Evolutionary conservation across 2,888 invertebrate genomes (phyloP), one percentile per base, ranked within the genome.

Genomic region (Microplitis manilae): DNA sequence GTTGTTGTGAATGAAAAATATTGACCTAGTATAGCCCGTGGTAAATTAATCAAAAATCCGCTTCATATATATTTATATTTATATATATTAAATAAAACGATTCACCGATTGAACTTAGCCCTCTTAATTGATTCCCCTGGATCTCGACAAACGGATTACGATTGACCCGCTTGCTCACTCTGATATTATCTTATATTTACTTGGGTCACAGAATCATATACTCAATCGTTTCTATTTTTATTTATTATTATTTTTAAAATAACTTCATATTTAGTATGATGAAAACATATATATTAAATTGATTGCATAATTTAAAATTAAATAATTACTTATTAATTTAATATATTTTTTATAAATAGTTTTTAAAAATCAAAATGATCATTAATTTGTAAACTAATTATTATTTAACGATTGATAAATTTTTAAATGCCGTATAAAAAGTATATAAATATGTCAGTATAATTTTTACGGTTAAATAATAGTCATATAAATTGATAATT

Each of bases 111-210:
- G 78, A 84, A 83, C 81, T 84, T 81, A 77, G 82, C 76, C 81
- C 83, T 76, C 72, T 83, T 83, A 84, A 84, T 84, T 83, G 82
- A 83, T 83, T 82, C 75, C 40, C 61, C 17, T 77, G 78, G 73
- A 76, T 77, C 73, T 77, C 79, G 65, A 71, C 75, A 79, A 79
- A 78, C 78, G 20, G 77, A 81, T 77, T 79, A 80, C 80, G 82
- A 83, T 83, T 81, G 79, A 60, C 65, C 67, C 75, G 79, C 79
- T 71, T 74, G 76, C 73, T 81, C 75, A 80, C 80, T 77, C 73
- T 78, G 79, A 80, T 81, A 81, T 82, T 79, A 84, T 84, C 84
- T 80, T 79, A 50, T 50, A 81, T 79, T 82, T 79, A 80, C 76
- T 77, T 77, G 74, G 79, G 78, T 83, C 79, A 77, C 73, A 71